A percentile compares a stretch with the other conserved stretches of the same genome.
phyloP scores from a whole-genome alignment of 1,140 invertebrate species.

The Trialeurodes vaporariorum region DNA sequence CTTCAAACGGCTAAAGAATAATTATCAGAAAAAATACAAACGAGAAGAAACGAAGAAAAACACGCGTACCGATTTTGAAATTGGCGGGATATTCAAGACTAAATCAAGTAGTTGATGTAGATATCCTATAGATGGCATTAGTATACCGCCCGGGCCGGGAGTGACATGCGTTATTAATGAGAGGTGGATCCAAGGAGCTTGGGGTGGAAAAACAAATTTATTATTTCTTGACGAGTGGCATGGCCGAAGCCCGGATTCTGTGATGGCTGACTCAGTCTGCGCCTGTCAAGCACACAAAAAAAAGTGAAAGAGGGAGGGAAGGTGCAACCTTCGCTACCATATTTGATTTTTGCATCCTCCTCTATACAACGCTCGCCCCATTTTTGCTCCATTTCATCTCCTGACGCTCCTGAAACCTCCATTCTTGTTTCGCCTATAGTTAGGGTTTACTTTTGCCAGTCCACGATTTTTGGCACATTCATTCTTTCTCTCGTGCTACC shows the following conservation, averaged over 20 bases:
- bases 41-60: background rate
- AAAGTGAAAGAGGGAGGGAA: background rate
- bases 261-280: background rate
- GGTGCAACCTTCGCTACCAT: background rate
- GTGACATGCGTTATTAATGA: conserved; percentile 1
- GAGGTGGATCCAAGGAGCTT: background rate
- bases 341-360: background rate
- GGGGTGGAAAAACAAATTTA: background rate
- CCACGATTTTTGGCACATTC: no score
- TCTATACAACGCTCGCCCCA: no score
- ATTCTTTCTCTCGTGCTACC: no score
- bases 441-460: no score
- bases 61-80: no score
- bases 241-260: background rate
- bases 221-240: background rate
- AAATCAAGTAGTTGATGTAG: background rate
- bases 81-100: no score
- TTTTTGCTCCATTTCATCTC: no score
- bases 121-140: background rate
- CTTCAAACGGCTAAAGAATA: no score
- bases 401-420: background rate
- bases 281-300: no score
- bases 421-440: background rate
- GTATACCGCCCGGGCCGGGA: background rate
- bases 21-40: no score